Evolutionary conservation across 1,140 invertebrate species (phyloP), one percentile per base, ranked within the genome.

Genomic region (Eumeta japonica): DNA sequence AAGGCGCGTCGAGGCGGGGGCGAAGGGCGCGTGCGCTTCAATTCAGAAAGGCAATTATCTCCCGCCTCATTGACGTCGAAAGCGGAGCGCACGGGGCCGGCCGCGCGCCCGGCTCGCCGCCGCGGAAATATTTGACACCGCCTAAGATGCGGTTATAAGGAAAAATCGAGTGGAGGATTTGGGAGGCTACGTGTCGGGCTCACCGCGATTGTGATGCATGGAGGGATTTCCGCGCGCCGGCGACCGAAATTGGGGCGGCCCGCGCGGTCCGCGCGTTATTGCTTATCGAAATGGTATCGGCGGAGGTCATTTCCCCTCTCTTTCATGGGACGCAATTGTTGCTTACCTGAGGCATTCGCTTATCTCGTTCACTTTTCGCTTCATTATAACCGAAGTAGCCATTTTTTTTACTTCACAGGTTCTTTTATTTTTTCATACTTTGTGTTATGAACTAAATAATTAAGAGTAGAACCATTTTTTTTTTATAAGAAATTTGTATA

Each of bases 41-140:
- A 65, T 65, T 61, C 53, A 51, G 57, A 64, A 60, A 70, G 61
- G 59, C 62, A 70, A 66, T 67, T 70, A 67, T 66, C 63, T 67
- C 62, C 48, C 57, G 63, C 61, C 60, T 66, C 65, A 72, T 66
- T 66, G 61, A 52, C 57, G 59, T 54, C 52, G 58, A 70, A 72
- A 71, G 61, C 64, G 54, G 61, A 50, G 54, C 51, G 40, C 58
- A 50, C 52, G 48, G 41, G 36, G 38, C 56, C 41, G 36, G 36
- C 39, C 34, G 24, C 34, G 27, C 35, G 28, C 41, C 43, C 45
- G 44, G 51, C 41, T 42, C 44, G 44, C 45, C 48, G 49, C 45
- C 48, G 50, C 45, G 44, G 44, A 58, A 52, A 55, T 62, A 57
- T 62, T 55, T 58, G 48, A 57, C 56, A 51, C 50, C 35, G 41